Evolutionary conservation across 2,797 vertebrate genomes (phyloP).

Genomic region (Poeciliopsis paucimaculata): DNA sequence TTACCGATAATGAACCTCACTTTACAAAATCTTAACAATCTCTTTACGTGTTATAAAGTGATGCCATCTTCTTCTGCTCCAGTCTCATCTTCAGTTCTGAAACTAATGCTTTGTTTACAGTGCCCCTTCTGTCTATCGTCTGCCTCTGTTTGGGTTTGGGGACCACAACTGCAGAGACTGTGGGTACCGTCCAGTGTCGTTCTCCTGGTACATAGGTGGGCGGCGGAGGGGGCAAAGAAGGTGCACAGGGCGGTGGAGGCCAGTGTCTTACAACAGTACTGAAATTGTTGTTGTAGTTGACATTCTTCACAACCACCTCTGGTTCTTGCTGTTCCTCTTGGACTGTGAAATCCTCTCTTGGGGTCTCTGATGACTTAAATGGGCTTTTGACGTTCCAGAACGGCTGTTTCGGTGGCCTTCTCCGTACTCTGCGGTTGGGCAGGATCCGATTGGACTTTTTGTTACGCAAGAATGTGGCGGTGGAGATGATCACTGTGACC

Average conservation of each 20-base stretch:
- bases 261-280: constrained; percentile 58
- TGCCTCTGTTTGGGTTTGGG: constrained; percentile 72
- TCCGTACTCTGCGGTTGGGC: constrained; percentile 87
- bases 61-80: constrained; percentile 84
- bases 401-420: constrained; percentile 71
- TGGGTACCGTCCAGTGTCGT: constrained; percentile 81
- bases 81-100: constrained; percentile 95
- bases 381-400: constrained; percentile 79
- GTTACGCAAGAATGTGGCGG: constrained; percentile 93
- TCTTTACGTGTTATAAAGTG: constrained; percentile 41
- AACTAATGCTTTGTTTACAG: constrained; percentile 87
- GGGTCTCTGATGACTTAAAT: constrained; percentile 72
- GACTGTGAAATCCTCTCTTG: constrained; percentile 78
- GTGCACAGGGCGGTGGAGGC: constrained; percentile 73
- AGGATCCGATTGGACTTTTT: constrained; percentile 93
- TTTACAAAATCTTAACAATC: neutral
- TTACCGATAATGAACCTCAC: neutral
- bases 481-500: constrained; percentile 93
- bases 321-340: constrained; percentile 63
- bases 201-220: constrained; percentile 50
- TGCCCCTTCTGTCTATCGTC: constrained; percentile 67
- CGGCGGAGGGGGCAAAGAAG: constrained; percentile 77
- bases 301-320: constrained; percentile 62
- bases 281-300: constrained; percentile 87
- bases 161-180: constrained; percentile 84